phyloP scores from a whole-genome alignment of 2,888 invertebrate species.

The Drosophila kambysellisi region DNA sequence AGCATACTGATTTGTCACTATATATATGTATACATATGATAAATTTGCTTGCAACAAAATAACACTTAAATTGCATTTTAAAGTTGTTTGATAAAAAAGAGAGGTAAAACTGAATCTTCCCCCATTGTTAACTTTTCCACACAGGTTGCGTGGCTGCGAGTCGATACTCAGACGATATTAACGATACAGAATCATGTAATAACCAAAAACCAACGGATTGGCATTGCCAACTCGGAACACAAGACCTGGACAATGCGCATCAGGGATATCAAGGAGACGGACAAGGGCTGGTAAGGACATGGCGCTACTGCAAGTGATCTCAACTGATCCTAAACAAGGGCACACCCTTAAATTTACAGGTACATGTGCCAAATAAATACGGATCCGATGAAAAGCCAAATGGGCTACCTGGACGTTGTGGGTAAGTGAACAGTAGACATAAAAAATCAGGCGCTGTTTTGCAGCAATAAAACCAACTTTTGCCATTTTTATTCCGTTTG shows the following conservation, averaged over 20 bases:
- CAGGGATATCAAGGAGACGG: conserved; percentile 91
- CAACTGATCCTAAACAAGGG: not conserved
- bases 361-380: conserved; percentile 86
- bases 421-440: conserved; percentile 86
- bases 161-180: conserved; percentile 94
- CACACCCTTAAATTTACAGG: conserved; percentile 28
- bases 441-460: not conserved
- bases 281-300: conserved; percentile 88
- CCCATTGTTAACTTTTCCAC: conserved; percentile 28
- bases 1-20: too few species aligned
- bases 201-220: conserved; percentile 94
- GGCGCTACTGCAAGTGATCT: not conserved
- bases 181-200: conserved; percentile 95
- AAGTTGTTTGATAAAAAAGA: not conserved
- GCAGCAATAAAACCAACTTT: conserved; percentile 14
- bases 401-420: conserved; percentile 94
- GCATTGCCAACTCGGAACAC: conserved; percentile 91
- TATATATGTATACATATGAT: too few species aligned
- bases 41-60: not conserved
- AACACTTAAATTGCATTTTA: not conserved
- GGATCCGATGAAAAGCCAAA: conserved; percentile 88
- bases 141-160: conserved; percentile 85
- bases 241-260: conserved; percentile 94
- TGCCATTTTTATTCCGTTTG: conserved; percentile 37
- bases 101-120: conserved; percentile 16